Base-by-base conservation (phyloP, 2,797 vertebrate species). In the Tenualosa thibaudeaui region DNA sequence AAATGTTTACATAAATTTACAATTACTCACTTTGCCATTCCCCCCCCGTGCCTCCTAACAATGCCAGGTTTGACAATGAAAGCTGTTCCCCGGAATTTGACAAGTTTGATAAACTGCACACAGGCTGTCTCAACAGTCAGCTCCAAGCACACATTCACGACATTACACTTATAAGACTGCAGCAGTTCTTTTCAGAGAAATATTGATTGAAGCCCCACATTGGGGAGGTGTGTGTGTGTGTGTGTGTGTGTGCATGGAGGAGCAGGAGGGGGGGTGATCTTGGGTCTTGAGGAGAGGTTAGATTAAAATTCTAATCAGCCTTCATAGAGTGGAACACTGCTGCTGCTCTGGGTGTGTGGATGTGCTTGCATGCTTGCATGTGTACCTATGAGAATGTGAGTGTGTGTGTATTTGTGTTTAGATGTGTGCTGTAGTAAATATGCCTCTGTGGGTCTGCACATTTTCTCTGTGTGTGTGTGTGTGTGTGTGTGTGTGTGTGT, bases 301-400 rank as follows among this genome's bases (percentile, higher is more conserved):
- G 71, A 46, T 78, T 78, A 78, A 78, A 78, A 78, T 78, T 40
- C 71, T 78, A 78, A 78, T 78, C 71, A 46, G 40, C 71, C 71
- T 40, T 40, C 71, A 78, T 37, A 78, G 37, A 46, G 15, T 46
- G 2, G 2, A 43, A 43, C 71, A 8, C 40, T 78, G 40, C 37
- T 78, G 71, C 71, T 46, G 71, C 19, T 17, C 17, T 46, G 37
- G 40, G 68, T 75, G 37, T 43, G 13, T 46, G 71, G 37, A 15
- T 78, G 37, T 8, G 71, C 40, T 40, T 43, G 19, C 15, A 17
- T 78, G 71, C n/a, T n/a, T n/a, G n/a, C n/a, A n/a, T 46, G 40
- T 9, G 3, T 78, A 31, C 31, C 26, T 40, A 3, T 71, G 31
- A 26, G 62, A 40, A 26, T 71, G 62, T 68, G 24, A n/a, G 62